These are phyloP conservation scores for Lipophrys pholis DNA, from an alignment of 2,113 vertebrate species.

Conservation along the genomic window DNA sequence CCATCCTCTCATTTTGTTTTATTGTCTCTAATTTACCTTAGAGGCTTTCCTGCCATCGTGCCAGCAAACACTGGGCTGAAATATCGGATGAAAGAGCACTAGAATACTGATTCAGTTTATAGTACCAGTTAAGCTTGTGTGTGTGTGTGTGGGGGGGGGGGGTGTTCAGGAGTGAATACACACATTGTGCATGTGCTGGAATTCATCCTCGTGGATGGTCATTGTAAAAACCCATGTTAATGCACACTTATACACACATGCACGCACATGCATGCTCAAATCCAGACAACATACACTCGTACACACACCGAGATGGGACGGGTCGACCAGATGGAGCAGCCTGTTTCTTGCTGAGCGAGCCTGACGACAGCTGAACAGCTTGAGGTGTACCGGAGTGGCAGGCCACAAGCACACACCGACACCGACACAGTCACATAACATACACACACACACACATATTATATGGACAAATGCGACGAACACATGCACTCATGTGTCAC, in stretches of 20 bases:
- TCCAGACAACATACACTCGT: conserved; percentile 24
- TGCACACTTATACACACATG: background rate
- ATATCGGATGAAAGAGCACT: conserved; percentile 46
- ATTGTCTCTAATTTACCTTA: conserved; percentile 59
- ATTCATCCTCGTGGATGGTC: conserved; percentile 19
- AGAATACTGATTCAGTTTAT: conserved; percentile 53
- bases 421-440: conserved; percentile 27
- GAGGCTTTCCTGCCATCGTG: conserved; percentile 36
- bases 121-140: conserved; percentile 49
- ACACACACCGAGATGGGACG: conserved; percentile 50
- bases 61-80: conserved; percentile 49
- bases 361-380: conserved; percentile 81
- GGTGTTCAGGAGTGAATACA: background rate
- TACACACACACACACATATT: conserved; percentile 9
- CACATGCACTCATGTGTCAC: conserved; percentile 7
- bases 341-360: conserved; percentile 77
- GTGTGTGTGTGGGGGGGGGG: conserved; percentile 12
- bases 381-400: conserved; percentile 74
- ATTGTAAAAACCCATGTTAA: conserved; percentile 7
- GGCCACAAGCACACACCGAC: conserved; percentile 55
- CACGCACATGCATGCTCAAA: background rate
- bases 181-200: conserved; percentile 16
- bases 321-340: conserved; percentile 80
- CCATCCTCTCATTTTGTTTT: conserved; percentile 51
- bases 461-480: conserved; percentile 13